Percentiles rank a stretch among this genome's conserved stretches.
Evolutionary conservation across 2,888 invertebrate species (phyloP).

Genomic region (Noctuana brunneofusca): DNA sequence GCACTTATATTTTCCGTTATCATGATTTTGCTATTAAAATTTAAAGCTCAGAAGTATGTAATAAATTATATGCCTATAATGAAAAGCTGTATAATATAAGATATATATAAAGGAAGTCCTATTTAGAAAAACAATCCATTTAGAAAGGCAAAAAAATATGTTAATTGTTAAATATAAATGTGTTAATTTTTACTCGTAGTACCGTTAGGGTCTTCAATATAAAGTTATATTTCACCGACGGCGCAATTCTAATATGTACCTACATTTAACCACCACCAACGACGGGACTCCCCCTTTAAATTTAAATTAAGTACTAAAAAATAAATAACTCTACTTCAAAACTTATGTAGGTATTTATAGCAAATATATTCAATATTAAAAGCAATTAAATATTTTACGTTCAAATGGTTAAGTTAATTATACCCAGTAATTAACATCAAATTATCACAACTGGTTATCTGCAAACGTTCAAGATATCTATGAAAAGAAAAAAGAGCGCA

Average conservation of each 20-base stretch:
- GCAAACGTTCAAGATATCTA: background rate
- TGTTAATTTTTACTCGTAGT: too few species aligned
- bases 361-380: background rate
- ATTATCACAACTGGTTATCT: background rate
- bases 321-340: too few species aligned
- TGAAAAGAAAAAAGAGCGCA: too few species aligned
- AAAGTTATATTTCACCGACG: too few species aligned
- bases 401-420: background rate
- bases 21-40: slow-evolving; percentile 52
- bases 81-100: background rate
- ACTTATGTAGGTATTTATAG: background rate
- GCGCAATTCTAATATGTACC: too few species aligned
- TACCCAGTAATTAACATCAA: background rate
- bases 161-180: too few species aligned
- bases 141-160: too few species aligned
- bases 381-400: background rate
- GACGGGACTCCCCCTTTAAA: too few species aligned
- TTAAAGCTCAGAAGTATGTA: slow-evolving; percentile 23
- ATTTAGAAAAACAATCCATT: too few species aligned
- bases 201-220: too few species aligned
- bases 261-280: too few species aligned
- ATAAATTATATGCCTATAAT: slow-evolving; percentile 4
- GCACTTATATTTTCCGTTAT: slow-evolving; percentile 48
- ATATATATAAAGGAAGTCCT: background rate
- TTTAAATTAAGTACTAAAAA: too few species aligned